Evolutionary conservation across 1,140 invertebrate species (phyloP), one percentile per base, ranked within the genome.

Genomic region (Berghia stephanieae): DNA sequence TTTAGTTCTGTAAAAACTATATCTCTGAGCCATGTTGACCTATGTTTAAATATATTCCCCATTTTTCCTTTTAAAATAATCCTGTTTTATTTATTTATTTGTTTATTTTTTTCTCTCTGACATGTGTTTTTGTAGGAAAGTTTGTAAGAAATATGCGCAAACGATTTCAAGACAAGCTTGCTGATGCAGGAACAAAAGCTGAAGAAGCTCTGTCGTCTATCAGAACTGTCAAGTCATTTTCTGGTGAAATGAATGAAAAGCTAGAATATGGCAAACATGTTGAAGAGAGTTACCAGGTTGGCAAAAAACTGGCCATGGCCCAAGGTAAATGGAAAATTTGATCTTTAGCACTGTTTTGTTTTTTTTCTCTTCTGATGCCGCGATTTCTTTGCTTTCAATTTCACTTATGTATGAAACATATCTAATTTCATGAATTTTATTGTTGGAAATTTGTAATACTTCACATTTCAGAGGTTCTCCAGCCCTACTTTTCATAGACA

Each of bases 81-180:
- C n/a, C n/a, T n/a, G n/a, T n/a, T n/a, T n/a, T n/a, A n/a, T n/a
- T n/a, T n/a, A n/a, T n/a, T n/a, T n/a, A n/a, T n/a, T n/a, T n/a
- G n/a, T n/a, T n/a, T n/a, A n/a, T n/a, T n/a, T n/a, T n/a, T n/a
- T n/a, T n/a, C n/a, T n/a, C n/a, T n/a, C n/a, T n/a, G n/a, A n/a
- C n/a, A n/a, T n/a, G n/a, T n/a, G n/a, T n/a, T n/a, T n/a, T n/a
- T n/a, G n/a, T 78, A 88, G 87, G 87, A n/a, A 85, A 81, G 60
- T 86, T 83, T 82, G 82, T 89, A 67, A 85, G 86, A 74, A 87
- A 84, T 34, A 74, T 88, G 60, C 69, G 83, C 16, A 79, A 88
- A 70, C 76, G 83, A 42, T 89, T 89, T 69, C 88, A 89, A 75
- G 88, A 89, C 70, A 75, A 83, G 38, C 78, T 89, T 42, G 88